phyloP scores from a whole-genome alignment of 2,888 invertebrate species.

The Eilema caniola region DNA sequence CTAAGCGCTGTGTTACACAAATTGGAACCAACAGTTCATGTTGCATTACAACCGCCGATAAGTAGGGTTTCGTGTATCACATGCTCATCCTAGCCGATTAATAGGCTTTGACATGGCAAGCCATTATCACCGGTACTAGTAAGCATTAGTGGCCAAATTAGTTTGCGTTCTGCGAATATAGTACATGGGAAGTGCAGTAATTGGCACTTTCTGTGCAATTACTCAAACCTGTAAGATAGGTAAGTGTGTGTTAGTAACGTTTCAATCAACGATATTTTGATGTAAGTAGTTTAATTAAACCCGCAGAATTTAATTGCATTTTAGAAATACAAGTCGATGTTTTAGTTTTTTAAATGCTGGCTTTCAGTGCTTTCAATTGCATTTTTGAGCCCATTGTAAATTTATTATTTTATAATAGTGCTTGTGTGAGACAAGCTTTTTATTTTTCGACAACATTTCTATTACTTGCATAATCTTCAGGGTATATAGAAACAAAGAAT shows the following conservation, averaged over 20 bases:
- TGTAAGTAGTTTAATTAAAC: not conserved
- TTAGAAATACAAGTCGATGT: not conserved
- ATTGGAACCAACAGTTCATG: conserved; percentile 26
- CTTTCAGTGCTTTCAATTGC: too few species aligned
- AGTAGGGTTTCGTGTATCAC: conserved; percentile 51
- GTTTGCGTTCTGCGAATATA: not conserved
- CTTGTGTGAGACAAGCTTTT: too few species aligned
- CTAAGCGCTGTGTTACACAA: conserved; percentile 28
- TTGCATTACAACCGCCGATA: conserved; percentile 39
- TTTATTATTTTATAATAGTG: too few species aligned
- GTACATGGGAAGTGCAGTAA: conserved; percentile 28
- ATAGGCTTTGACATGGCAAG: conserved; percentile 25
- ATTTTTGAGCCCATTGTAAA: too few species aligned
- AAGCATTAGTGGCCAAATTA: conserved; percentile 21
- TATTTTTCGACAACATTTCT: too few species aligned
- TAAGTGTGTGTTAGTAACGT: not conserved
- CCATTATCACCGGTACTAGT: conserved; percentile 30
- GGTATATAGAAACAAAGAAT: too few species aligned
- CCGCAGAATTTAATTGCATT: not conserved
- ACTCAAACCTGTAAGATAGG: not conserved
- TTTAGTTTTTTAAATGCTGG: not conserved
- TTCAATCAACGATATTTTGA: not conserved
- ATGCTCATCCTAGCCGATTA: conserved; percentile 47
- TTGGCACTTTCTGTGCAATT: conserved; percentile 12
- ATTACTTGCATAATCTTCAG: too few species aligned